Base-by-base conservation (phyloP, 2,113 vertebrate species). In the Ornithorhynchus anatinus region DNA sequence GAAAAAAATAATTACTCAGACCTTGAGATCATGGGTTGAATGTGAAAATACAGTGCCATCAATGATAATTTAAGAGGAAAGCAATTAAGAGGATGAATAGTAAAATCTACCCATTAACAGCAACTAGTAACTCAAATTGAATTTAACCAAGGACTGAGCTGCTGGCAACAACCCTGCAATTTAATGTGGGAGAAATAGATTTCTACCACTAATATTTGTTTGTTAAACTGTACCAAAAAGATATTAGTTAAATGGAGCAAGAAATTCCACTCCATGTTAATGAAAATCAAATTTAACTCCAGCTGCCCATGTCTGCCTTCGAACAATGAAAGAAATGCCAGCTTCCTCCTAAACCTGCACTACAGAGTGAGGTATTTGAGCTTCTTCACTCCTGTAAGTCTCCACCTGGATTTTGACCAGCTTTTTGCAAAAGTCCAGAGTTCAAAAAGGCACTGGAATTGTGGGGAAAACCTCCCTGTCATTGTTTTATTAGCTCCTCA, bases 231-330 rank as follows among this genome's bases (percentile, higher is more conserved):
- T 86, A 88, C 67, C 37, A 64, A 70, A 29, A 84, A 84, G 59
- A 77, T 84, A 80, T 86, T 84, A 84, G 81, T 80, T 86, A 86
- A 88, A 86, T 88, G 83, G 63, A 27, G 72, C 81, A 86, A 77
- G 83, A 84, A 84, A 88, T 81, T 82, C 75, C 58, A 36, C 50
- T 84, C 79, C 16, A 8, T 75, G 78, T 86, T 86, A 86, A 78
- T 82, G 86, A 84, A 86, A 68, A 82, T 67, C 57, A 82, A 72
- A 78, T 78, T 81, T 86, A 86, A 82, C 70, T 77, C 60, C 59
- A 75, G 67, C 69, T 63, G 72, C 71, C 60, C 48, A 5, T 64
- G 44, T 45, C 10, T 32, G 29, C n/a, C n/a, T n/a, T n/a, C n/a
- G n/a, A n/a, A n/a, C n/a, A n/a, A n/a, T n/a, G n/a, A n/a, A n/a